These are phyloP conservation scores for Eospalax fontanierii DNA, from an alignment of 2,797 vertebrate species.

Conservation along the genomic window DNA sequence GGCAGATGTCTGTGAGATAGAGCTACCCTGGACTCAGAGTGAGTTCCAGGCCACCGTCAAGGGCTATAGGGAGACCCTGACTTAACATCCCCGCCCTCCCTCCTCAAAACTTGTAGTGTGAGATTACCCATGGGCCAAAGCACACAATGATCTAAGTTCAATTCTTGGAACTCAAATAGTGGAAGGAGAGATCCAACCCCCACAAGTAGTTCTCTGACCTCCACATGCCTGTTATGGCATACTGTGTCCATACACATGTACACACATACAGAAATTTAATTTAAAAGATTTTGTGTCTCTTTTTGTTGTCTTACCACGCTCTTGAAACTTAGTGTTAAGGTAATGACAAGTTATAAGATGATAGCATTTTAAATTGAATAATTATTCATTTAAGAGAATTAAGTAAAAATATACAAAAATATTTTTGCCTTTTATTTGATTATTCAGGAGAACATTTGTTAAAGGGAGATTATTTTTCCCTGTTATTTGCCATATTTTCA, in stretches of 20 bases:
- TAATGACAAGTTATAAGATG: neutral
- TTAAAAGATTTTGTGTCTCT: no score
- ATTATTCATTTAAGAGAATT: constrained; percentile 11
- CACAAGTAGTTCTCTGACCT: neutral
- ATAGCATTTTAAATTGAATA: neutral
- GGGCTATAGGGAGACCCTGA: no score
- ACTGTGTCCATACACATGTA: neutral
- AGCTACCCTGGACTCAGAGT: no score
- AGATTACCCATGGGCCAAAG: neutral
- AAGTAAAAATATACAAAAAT: neutral
- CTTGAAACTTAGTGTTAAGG: neutral
- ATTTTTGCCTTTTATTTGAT: neutral
- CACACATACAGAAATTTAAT: neutral
- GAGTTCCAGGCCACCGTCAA: no score
- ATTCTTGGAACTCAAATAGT: neutral
- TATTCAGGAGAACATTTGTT: neutral
- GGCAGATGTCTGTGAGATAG: no score
- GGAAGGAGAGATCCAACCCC: neutral
- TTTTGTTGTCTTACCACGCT: neutral
- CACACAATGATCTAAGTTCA: neutral
- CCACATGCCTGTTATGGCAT: neutral
- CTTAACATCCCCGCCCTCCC: no score
- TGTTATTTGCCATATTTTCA: constrained; percentile 26
- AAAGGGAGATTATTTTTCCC: neutral
- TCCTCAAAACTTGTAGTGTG: no score